Evolutionary conservation across 1,140 invertebrate genomes (phyloP), one percentile per base, ranked within the genome.

Genomic region (Ephestia elutella): DNA sequence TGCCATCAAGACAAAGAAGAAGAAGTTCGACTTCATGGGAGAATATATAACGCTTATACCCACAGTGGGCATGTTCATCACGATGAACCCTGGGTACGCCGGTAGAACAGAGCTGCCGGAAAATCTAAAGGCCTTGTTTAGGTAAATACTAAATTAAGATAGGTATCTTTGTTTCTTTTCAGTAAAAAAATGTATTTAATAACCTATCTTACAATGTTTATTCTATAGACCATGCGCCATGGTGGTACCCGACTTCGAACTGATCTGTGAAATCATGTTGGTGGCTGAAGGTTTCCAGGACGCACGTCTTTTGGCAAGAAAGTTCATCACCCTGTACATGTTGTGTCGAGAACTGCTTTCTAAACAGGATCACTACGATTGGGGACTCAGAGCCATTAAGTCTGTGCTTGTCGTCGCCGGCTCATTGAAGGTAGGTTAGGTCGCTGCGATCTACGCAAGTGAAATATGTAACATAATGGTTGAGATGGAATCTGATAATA

Each of bases 351-450:
- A 97, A 79, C 85, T 97, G 49, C 87, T 98, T 0, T 97, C 96
- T 2, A 97, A 97, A 83, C 96, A 98, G 80, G 96, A 97, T 80
- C 96, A 98, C 81, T 98, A 98, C 71, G 96, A 98, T 90, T 98
- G 96, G 96, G 96, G 96, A 48, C 86, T 98, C 21, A 87, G 97
- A 73, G 96, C 96, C 49, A 97, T 98, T 58, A 98, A 98, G 80
- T 97, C 96, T 56, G 96, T 98, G 3, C 89, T 98, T 11, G 96
- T 97, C 0, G 96, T 98, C 5, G 96, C 96, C 65, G 97, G 97
- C 50, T 93, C 96, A 35, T 87, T 95, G 8, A 93, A 93, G 83
- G 92, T 92, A 32, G 11, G 8, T 32, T 10, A 32, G 8, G 8
- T 28, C 25, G 8, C 30, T 32, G 7, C 11, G 9, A 32, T 3